Percentiles rank a stretch among this genome's conserved stretches.
Conservation (phyloP, 2,888 invertebrate genomes). For the Melieria omissa region DNA sequence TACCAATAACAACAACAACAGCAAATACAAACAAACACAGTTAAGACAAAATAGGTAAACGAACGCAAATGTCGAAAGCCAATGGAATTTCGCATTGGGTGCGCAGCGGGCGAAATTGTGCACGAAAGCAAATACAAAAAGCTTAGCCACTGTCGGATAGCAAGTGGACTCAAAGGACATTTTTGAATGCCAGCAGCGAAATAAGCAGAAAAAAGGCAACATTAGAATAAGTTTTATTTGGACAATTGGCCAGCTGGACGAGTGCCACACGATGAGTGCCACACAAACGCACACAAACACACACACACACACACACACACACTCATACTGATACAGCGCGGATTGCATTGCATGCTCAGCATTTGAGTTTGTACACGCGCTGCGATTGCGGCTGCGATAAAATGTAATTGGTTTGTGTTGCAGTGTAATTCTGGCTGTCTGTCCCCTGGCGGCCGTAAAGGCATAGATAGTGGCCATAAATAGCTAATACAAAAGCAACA, state of each 20-base stretch:
- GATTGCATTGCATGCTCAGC: neutral
- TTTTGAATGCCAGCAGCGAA: neutral
- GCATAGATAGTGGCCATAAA: too few species aligned
- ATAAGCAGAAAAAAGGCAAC: neutral
- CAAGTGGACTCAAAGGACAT: constrained; percentile 23
- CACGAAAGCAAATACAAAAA: constrained; percentile 9
- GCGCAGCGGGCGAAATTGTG: constrained; percentile 9
- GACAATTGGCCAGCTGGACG: constrained; percentile 33
- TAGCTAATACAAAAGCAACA: too few species aligned
- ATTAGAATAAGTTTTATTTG: constrained; percentile 23
- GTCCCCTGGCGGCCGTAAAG: constrained; percentile 13
- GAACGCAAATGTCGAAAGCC: constrained; percentile 19
- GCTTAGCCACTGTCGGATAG: neutral
- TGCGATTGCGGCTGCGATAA: constrained; percentile 23
- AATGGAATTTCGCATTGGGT: constrained; percentile 12
- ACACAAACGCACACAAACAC: too few species aligned
- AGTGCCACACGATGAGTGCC: constrained; percentile 21
- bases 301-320: too few species aligned
- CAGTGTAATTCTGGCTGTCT: constrained; percentile 6
- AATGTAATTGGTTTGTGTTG: constrained; percentile 25
- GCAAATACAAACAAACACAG: too few species aligned
- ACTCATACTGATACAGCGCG: too few species aligned
- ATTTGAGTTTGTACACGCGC: neutral
- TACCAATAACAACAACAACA: too few species aligned
- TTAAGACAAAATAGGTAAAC: constrained; percentile 8